These are phyloP conservation scores for Apocrypta bakeri DNA, from an alignment of 1,140 invertebrate genomes.

Conservation along the genomic window DNA sequence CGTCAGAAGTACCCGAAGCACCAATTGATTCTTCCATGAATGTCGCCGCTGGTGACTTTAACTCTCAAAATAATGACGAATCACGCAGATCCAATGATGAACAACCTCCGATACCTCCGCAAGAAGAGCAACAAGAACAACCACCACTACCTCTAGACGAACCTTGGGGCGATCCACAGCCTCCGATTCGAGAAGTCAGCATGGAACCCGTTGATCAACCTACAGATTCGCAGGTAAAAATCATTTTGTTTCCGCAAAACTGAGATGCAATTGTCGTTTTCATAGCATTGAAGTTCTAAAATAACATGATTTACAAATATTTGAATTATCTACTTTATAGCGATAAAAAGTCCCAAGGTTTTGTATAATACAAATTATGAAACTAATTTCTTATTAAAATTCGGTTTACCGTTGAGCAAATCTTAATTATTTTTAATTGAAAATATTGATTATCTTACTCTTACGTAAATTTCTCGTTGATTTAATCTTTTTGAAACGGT, in stretches of 20 bases:
- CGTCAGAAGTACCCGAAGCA: constrained; percentile 49
- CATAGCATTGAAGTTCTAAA: neutral
- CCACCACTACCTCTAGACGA: neutral
- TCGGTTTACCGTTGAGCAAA: no score
- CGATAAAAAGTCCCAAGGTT: no score
- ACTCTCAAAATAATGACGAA: neutral
- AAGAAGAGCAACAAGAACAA: constrained; percentile 6
- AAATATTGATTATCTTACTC: no score
- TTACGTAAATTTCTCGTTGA: no score
- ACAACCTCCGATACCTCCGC: neutral
- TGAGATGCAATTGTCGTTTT: neutral
- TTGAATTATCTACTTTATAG: no score
- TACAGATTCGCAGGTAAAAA: constrained; percentile 13
- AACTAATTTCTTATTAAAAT: no score
- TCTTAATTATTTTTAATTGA: no score
- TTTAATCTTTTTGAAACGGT: no score
- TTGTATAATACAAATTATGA: no score
- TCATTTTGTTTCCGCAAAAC: neutral
- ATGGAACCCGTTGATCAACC: neutral
- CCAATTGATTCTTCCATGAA: neutral
- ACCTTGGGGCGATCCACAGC: neutral
- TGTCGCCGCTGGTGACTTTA: neutral
- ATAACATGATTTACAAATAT: no score
- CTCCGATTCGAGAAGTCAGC: constrained; percentile 3
- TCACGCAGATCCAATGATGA: no score